A percentile compares a stretch with the other conserved stretches of the same genome.
Conservation (phyloP, 1,140 invertebrate species). For the Phthorimaea operculella region DNA sequence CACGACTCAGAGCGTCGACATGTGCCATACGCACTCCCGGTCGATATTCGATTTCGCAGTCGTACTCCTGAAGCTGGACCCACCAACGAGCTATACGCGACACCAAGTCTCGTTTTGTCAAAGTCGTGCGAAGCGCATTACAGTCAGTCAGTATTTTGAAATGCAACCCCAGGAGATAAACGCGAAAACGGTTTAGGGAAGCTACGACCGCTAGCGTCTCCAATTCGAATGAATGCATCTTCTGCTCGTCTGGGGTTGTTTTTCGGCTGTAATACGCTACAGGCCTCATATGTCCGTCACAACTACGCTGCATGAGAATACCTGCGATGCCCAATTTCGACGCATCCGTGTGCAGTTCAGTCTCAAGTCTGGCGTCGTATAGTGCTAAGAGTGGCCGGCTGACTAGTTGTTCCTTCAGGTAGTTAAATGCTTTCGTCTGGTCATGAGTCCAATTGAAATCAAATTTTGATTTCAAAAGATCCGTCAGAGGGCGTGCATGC, state of each 20-base stretch:
- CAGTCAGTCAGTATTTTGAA: conserved; percentile 40
- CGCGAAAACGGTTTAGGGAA: conserved; percentile 27
- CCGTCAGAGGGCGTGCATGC: conserved; percentile 9
- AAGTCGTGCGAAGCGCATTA: conserved; percentile 21
- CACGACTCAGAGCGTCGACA: conserved; percentile 36
- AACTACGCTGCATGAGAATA: conserved; percentile 13
- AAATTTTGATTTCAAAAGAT: conserved; percentile 8
- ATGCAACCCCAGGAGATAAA: conserved; percentile 31
- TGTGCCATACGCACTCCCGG: conserved; percentile 28
- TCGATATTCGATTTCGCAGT: conserved; percentile 27
- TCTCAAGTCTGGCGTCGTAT: conserved; percentile 10
- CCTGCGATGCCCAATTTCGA: conserved; percentile 16
- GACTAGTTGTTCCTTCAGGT: conserved; percentile 1
- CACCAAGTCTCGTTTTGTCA: conserved; percentile 24
- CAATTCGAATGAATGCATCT: conserved; percentile 44
- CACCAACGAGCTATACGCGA: conserved; percentile 32
- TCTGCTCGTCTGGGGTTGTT: conserved; percentile 23
- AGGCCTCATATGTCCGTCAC: conserved; percentile 11
- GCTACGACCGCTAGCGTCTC: conserved; percentile 37
- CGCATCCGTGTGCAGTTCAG: conserved; percentile 16
- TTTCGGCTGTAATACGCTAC: conserved; percentile 38
- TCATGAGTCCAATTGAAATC: conserved; percentile 11
- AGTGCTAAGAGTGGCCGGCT: conserved; percentile 8
- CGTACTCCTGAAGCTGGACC: conserved; percentile 25
- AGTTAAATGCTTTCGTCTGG: conserved; percentile 4